phyloP scores from a whole-genome alignment of 1,140 invertebrate species.

The Epicauta chinensis region DNA sequence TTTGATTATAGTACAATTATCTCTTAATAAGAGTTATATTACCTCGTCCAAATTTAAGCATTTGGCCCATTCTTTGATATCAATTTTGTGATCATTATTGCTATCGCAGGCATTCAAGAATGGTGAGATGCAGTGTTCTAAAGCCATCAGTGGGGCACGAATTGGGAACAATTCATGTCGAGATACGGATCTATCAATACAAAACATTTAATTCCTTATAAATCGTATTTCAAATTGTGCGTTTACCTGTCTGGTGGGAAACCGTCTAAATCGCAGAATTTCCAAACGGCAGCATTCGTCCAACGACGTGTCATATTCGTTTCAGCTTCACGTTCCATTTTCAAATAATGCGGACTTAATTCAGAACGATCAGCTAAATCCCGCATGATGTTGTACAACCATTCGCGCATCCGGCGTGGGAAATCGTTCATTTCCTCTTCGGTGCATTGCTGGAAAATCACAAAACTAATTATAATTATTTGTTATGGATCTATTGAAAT shows the following conservation, averaged over 20 bases:
- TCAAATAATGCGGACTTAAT: slow-evolving; percentile 73
- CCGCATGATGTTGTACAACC: slow-evolving; percentile 94
- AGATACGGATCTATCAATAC: slow-evolving; percentile 60
- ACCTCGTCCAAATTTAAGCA: slow-evolving; percentile 81
- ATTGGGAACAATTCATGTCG: slow-evolving; percentile 93
- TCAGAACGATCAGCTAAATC: slow-evolving; percentile 87
- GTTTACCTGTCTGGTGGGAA: slow-evolving; percentile 73
- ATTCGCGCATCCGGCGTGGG: slow-evolving; percentile 90
- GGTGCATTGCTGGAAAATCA: slow-evolving; percentile 54
- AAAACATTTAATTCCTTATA: background rate
- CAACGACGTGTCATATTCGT: slow-evolving; percentile 74
- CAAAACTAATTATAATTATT: background rate
- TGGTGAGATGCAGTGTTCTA: slow-evolving; percentile 93
- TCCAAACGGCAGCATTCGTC: slow-evolving; percentile 92
- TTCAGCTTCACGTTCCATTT: slow-evolving; percentile 85
- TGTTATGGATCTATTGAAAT: background rate
- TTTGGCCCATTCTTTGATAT: slow-evolving; percentile 84
- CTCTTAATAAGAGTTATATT: slow-evolving; percentile 9
- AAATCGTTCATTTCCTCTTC: slow-evolving; percentile 84
- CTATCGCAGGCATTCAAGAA: slow-evolving; percentile 86
- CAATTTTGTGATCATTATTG: slow-evolving; percentile 83
- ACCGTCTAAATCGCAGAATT: slow-evolving; percentile 91
- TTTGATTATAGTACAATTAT: slow-evolving; percentile 17
- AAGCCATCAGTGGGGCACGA: slow-evolving; percentile 80
- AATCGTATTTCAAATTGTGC: too few relatives aligned